Conservation (phyloP, 2,888 invertebrate species). For the Heteromyza rotundicornis region DNA sequence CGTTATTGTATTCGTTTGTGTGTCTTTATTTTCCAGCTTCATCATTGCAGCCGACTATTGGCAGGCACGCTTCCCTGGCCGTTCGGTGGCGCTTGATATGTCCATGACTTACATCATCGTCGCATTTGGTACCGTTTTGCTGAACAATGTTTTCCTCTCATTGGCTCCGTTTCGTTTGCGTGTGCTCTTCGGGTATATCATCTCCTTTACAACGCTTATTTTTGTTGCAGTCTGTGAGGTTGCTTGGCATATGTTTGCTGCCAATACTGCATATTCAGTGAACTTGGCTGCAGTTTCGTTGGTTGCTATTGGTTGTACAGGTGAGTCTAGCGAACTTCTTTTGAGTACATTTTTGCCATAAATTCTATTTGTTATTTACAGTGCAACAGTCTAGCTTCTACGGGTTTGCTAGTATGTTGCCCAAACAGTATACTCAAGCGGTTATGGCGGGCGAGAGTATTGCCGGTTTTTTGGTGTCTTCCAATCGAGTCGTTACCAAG, state of each 20-base stretch:
- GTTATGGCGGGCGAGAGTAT: slow-evolving; percentile 94
- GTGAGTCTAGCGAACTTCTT: slow-evolving; percentile 34
- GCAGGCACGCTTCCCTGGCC: slow-evolving; percentile 81
- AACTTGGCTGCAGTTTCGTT: slow-evolving; percentile 84
- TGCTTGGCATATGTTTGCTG: slow-evolving; percentile 82
- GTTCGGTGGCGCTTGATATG: slow-evolving; percentile 91
- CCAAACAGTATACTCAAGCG: slow-evolving; percentile 86
- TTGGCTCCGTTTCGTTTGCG: slow-evolving; percentile 81
- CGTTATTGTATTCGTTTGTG: neutral
- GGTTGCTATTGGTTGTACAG: slow-evolving; percentile 85
- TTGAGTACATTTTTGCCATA: no score
- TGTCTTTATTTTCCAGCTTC: slow-evolving; percentile 75
- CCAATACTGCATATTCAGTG: slow-evolving; percentile 79
- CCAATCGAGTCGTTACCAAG: slow-evolving; percentile 84
- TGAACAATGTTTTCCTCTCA: slow-evolving; percentile 85
- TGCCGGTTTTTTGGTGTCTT: slow-evolving; percentile 84
- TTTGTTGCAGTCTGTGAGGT: slow-evolving; percentile 87
- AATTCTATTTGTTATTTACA: no score
- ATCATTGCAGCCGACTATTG: slow-evolving; percentile 94
- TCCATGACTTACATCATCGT: slow-evolving; percentile 90
- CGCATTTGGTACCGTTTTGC: slow-evolving; percentile 84
- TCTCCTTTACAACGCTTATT: slow-evolving; percentile 80
- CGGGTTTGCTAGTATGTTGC: slow-evolving; percentile 91
- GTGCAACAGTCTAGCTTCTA: slow-evolving; percentile 95
- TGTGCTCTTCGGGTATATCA: slow-evolving; percentile 85